Percentiles rank a stretch among this genome's conserved stretches.
Evolutionary conservation across 2,113 vertebrate species (phyloP).

Genomic region (Pogonocichla stellata): DNA sequence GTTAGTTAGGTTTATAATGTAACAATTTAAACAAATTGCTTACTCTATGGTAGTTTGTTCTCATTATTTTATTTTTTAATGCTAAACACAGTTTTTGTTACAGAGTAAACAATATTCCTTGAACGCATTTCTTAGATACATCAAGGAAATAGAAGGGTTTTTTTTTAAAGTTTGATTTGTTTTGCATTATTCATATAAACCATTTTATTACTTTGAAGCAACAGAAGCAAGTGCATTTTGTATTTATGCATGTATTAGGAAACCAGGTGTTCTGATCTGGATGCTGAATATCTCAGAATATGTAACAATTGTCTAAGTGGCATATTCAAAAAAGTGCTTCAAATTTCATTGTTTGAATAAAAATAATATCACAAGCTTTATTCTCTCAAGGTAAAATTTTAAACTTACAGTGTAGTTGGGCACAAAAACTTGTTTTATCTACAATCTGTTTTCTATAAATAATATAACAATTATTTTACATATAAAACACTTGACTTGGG

Average conservation of each 20-base stretch:
- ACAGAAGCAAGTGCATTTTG: neutral
- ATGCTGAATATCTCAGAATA: neutral
- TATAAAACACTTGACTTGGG: neutral
- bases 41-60: neutral
- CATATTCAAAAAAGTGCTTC: neutral
- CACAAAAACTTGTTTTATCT: neutral
- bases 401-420: neutral
- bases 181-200: neutral
- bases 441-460: neutral
- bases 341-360: neutral
- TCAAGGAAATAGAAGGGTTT: neutral
- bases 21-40: neutral
- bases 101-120: constrained; percentile 28
- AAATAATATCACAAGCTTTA: neutral
- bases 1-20: neutral
- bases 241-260: neutral
- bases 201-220: neutral
- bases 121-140: constrained; percentile 20
- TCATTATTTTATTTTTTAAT: neutral
- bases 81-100: constrained; percentile 29
- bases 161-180: neutral
- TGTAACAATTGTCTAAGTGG: neutral
- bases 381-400: neutral
- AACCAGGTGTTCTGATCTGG: neutral
- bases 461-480: neutral